Evolutionary conservation across 2,888 invertebrate species (phyloP), one percentile per base, ranked within the genome.

Genomic region (Drosophila imparisetae): DNA sequence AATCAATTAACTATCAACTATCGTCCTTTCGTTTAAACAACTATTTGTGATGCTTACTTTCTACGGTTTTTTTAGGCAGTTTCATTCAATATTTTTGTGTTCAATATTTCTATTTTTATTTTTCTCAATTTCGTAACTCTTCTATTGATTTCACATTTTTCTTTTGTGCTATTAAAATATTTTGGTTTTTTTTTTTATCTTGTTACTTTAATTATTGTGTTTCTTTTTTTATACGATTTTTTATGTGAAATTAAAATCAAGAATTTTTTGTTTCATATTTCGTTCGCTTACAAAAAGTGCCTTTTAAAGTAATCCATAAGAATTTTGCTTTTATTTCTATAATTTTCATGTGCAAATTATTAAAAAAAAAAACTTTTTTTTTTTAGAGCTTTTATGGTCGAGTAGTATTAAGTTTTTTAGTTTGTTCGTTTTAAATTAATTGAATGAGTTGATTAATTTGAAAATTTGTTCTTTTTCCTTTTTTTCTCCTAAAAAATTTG

Each of bases 401-500:
- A 70, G 54, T 80, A 64, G 42, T 65, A 52, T 53, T 53, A 4
- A 2, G 21, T 32, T 52, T 49, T 49, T 45, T 36, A 54, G 54
- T 36, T n/a, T 30, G 18, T 42, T 15, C 10, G 45, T 49, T 58
- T 70, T 69, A 69, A 79, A 78, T 71, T 70, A 80, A 59, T 67
- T 64, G 60, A 74, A 74, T 74, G 58, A 77, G 66, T 79, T 75
- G 30, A 60, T 75, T 63, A 66, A 70, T 62, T 63, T 61, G 60
- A 60, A 48, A 67, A 69, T 78, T 75, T 64, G 59, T 73, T 75
- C 70, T 64, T 75, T 70, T 73, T 66, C 42, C 58, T 78, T 64
- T 71, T 69, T 65, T 76, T 76, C 69, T 78, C 74, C 84, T 86
- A 90, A 88, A 86, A 91, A 92, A 92, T 92, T 92, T 92, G 92